These are phyloP conservation scores for Bembecia ichneumoniformis DNA, from an alignment of 2,888 invertebrate genomes.

Conservation along the genomic window DNA sequence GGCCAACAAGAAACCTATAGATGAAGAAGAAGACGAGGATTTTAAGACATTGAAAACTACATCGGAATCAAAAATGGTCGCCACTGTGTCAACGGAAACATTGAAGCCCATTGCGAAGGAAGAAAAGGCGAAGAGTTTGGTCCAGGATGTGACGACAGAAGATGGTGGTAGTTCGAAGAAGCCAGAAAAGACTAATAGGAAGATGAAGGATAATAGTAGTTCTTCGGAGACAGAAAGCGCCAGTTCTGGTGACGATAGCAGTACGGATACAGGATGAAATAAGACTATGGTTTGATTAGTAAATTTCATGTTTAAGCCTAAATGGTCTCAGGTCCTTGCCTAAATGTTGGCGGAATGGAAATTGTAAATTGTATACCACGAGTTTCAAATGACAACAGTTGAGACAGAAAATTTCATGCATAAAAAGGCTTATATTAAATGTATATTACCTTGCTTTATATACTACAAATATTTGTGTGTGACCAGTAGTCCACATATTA, in stretches of 20 bases:
- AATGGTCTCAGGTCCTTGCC: no score
- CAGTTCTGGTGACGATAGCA: conserved; percentile 77
- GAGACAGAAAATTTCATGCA: no score
- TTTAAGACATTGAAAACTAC: conserved; percentile 33
- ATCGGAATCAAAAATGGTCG: conserved; percentile 55
- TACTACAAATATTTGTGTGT: no score
- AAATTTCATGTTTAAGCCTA: no score
- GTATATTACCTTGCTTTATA: no score
- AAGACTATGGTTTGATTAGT: no score
- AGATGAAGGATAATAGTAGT: conserved; percentile 47
- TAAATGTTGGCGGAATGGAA: no score
- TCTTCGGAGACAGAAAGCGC: conserved; percentile 76
- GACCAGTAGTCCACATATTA: no score
- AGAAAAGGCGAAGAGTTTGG: conserved; percentile 36
- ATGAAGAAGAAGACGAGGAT: conserved; percentile 52
- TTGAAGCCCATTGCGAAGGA: conserved; percentile 52
- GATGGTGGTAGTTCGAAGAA: conserved; percentile 31
- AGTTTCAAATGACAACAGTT: no score
- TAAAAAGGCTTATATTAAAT: no score
- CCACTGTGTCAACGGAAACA: conserved; percentile 61
- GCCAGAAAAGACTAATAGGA: conserved; percentile 20
- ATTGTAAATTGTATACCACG: no score
- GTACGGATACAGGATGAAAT: conserved; percentile 71
- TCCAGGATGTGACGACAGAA: conserved; percentile 20
- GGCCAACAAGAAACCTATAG: conserved; percentile 49